A percentile compares a stretch with the other conserved stretches of the same genome.
Conservation (phyloP, 64 coral and sea anemone genomes). For the Cladopsammia gracilis region DNA sequence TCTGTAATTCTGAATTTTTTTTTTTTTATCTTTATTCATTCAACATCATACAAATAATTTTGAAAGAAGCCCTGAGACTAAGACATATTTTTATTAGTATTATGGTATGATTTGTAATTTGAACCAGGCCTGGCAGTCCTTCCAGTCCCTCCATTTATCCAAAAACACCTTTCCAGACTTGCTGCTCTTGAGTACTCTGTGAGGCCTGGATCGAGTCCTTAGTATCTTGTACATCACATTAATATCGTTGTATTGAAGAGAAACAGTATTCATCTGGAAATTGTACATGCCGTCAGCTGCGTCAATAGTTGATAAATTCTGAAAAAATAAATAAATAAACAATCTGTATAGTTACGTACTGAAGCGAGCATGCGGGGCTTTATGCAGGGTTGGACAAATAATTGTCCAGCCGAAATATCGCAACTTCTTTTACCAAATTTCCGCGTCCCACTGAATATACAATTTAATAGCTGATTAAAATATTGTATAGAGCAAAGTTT, state of each 20-base stretch:
- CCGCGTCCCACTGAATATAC: no score
- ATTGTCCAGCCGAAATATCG: no score
- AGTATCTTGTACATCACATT: neutral
- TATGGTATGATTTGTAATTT: neutral
- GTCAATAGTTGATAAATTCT: neutral
- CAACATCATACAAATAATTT: no score
- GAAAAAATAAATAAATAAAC: neutral
- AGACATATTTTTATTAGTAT: neutral
- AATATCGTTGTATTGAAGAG: neutral
- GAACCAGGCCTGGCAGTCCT: neutral
- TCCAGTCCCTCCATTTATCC: conserved; percentile 18
- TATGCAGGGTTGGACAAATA: no score
- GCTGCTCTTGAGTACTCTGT: neutral
- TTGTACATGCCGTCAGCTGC: neutral
- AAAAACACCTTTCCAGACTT: conserved; percentile 9
- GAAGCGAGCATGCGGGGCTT: neutral
- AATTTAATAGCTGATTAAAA: no score
- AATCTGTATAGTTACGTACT: neutral
- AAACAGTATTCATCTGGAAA: neutral
- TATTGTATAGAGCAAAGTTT: no score
- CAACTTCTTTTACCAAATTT: no score
- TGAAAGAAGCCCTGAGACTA: no score
- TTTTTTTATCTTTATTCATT: no score
- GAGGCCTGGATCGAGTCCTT: conserved; percentile 12
- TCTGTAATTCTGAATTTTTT: no score